Evolutionary conservation across 2,797 vertebrate genomes (phyloP).

Genomic region (Coendou prehensilis): DNA sequence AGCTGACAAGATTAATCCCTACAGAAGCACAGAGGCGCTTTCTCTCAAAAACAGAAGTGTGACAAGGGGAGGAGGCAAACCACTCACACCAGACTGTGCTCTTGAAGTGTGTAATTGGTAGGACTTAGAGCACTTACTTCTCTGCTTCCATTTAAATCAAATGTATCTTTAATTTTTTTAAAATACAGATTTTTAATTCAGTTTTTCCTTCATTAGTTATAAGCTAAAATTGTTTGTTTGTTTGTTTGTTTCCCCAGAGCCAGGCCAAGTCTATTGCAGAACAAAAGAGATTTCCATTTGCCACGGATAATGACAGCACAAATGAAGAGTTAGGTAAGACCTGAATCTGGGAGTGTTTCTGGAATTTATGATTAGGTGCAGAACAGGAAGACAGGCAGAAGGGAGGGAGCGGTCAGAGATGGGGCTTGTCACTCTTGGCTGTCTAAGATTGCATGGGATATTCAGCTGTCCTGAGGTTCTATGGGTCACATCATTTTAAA

Average conservation of each 20-base stretch:
- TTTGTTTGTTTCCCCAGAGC: constrained; percentile 90
- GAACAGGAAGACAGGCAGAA: background rate
- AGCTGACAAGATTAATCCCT: background rate
- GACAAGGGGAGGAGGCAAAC: background rate
- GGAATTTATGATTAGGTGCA: background rate
- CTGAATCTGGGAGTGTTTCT: background rate
- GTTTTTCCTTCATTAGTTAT: constrained; percentile 46
- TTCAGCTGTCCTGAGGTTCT: background rate
- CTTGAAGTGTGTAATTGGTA: background rate
- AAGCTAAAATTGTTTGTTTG: constrained; percentile 69
- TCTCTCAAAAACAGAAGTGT: background rate
- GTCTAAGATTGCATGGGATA: background rate
- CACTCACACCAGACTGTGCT: background rate
- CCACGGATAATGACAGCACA: constrained; percentile 94
- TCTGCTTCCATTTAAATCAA: background rate
- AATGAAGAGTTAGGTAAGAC: constrained; percentile 97
- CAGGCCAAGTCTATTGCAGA: constrained; percentile 97
- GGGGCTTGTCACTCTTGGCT: accelerated
- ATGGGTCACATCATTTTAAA: background rate
- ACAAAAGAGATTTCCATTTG: constrained; percentile 97
- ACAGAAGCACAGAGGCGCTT: background rate
- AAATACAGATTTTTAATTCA: background rate
- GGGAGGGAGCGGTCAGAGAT: background rate
- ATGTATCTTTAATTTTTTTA: background rate
- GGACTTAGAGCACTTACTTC: background rate